Evolutionary conservation across 30 jellyfish, hydroid and myxozoan species (phyloP).

Genomic region (Hydra vulgaris): DNA sequence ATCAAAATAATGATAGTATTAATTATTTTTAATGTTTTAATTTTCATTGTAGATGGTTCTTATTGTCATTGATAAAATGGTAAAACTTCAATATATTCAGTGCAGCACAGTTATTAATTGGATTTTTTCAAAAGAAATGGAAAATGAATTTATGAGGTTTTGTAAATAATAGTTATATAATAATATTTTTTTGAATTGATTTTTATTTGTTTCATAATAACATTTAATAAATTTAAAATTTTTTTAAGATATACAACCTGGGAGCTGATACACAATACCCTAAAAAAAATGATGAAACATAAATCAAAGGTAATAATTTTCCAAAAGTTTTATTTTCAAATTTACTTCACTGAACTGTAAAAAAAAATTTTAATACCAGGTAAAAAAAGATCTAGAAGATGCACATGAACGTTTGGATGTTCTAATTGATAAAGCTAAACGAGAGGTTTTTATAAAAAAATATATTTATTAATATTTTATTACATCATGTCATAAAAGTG

Average conservation of each 20-base stretch:
- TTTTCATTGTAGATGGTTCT: conserved; percentile 82
- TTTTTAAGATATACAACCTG: conserved; percentile 66
- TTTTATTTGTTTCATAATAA: neutral
- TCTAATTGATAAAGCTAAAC: conserved; percentile 56
- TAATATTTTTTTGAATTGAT: too few relatives aligned
- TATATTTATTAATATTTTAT: too few relatives aligned
- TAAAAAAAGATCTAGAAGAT: conserved; percentile 53
- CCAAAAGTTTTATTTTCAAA: too few relatives aligned
- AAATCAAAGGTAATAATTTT: conserved; percentile 47
- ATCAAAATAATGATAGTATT: too few relatives aligned
- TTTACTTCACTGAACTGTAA: neutral
- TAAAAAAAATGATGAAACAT: conserved; percentile 77
- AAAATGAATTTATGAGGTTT: conserved; percentile 60
- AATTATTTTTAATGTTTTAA: too few relatives aligned
- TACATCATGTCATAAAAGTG: too few relatives aligned
- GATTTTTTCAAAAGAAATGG: conserved; percentile 81
- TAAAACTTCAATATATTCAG: conserved; percentile 67
- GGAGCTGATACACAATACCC: conserved; percentile 78
- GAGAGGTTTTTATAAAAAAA: conserved; percentile 24
- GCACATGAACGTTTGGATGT: conserved; percentile 65
- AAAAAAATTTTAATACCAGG: conserved; percentile 22
- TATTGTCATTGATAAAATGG: conserved; percentile 85
- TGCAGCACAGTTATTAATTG: conserved; percentile 90
- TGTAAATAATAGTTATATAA: too few relatives aligned
- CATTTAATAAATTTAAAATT: neutral